Evolutionary conservation across 2,797 vertebrate species (phyloP), one percentile per base, ranked within the genome.

Genomic region (Enteromius paludinosus): DNA sequence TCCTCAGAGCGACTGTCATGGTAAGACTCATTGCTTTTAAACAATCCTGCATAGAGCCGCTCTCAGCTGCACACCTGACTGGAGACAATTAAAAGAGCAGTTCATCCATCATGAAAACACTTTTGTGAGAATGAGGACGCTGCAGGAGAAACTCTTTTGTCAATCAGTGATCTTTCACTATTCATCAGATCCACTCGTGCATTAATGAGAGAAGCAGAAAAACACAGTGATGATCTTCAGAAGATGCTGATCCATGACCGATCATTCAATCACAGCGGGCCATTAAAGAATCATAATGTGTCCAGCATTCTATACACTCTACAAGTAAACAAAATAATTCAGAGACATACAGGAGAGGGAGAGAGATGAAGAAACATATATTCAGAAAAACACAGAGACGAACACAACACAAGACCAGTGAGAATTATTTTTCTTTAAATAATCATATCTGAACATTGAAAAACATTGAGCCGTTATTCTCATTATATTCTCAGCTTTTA

Each of bases 11-110:
- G 66, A 66, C 28, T 65, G 70, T 77, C 79, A 80, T 68, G 28
- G 61, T 33, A 43, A 70, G 49, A 78, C 68, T 66, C 83, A 84
- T 17, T 69, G 77, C 73, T 78, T 84, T 59, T 25, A 87, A 62
- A 89, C 87, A 87, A 87, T 87, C 70, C 77, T 54, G 9, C 3
- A 47, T 6, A 12, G 17, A 18, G 35, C 20, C 30, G 0, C 18
- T 64, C 43, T 62, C 41, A 3, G 0, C 28, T 3, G 45, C 30
- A 78, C 14, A 41, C 47, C 76, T 68, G 30, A 47, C 47, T 54
- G 47, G 15, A 64, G 33, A 8, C 43, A 66, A 49, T 66, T 68
- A 78, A 54, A 23, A 54, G 20, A 78, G 8, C 15, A 66, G 38
- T 41, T 66, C n/a, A 78, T 78, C 23, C 41, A 5, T 33, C 18